Base-by-base conservation (phyloP, 2,888 invertebrate genomes). In the Pterobdella sp. region DNA sequence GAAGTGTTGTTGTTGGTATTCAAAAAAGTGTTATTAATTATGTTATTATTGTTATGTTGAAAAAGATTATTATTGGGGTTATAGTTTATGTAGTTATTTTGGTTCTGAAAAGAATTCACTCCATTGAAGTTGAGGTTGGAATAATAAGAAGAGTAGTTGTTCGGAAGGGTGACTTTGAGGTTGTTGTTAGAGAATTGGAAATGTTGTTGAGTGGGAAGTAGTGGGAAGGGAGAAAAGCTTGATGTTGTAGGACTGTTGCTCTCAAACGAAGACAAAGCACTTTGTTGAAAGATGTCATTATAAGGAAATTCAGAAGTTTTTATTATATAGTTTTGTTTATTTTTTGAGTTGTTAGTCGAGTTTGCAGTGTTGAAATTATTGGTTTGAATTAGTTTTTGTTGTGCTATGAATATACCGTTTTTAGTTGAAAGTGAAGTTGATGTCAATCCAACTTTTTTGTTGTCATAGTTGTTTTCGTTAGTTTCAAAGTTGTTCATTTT, bases 81-180 rank as follows among this genome's bases (percentile, higher is more conserved):
- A 18, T 42, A 42, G 42, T 42, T 42, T 7, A 42, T 7, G 60
- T 56, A 56, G 60, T 56, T 56, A 26, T 56, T 56, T 22, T 56
- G 60, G n/a, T 56, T 56, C 3, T 22, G 26, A 56, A 56, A 56
- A 22, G n/a, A 26, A n/a, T 56, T 56, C 26, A 56, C 3, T 56
- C 60, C 60, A 22, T n/a, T 56, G n/a, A 56, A 56, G 60, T 56
- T 56, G 60, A 56, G 60, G 60, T 56, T 56, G 3, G 60, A 56
- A 26, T 56, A 56, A 22, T 26, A 56, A n/a, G 60, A 7, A 18
- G 60, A n/a, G 26, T 56, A 56, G n/a, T 56, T 56, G 60, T 22
- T 56, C 3, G 14, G n/a, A 56, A 56, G 26, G 18, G 60, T 56
- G 4, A 26, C 4, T 56, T 26, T 56, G n/a, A 4, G 18, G 60